Evolutionary conservation across 1,140 invertebrate genomes (phyloP), one percentile per base, ranked within the genome.

Genomic region (Drosophila kikkawai): DNA sequence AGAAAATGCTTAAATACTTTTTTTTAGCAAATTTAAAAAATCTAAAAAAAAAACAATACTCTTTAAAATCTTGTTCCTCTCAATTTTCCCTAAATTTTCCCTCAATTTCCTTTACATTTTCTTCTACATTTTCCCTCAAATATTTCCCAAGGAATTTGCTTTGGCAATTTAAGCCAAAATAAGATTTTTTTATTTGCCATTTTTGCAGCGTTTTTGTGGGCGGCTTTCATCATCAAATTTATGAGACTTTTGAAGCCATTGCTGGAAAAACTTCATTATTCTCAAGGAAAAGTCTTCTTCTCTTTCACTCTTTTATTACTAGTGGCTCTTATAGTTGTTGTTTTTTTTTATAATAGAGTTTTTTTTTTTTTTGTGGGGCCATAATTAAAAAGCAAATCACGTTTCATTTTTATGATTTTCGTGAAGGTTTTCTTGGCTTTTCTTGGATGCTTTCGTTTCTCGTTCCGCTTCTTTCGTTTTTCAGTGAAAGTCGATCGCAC

Each of bases 351-450:
- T 48, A 50, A 50, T 29, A 34, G 9, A n/a, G 3, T 29, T 29
- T 29, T 32, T 55, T 26, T 68, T 77, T 65, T 59, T 60, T 70
- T 64, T 60, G 48, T 66, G 51, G 37, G 47, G 26, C n/a, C 63
- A 61, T 87, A 87, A 87, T 87, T 87, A 87, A 87, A 87, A 88
- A 68, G 67, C 84, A 83, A 87, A 83, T 87, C 83, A 87, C 83
- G 83, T 87, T 87, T 82, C 80, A 48, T 88, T 87, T 87, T 87
- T 83, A 77, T 77, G 70, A 82, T 74, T 68, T 39, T 80, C 76
- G 71, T 56, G 44, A 68, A 37, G 44, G 44, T 66, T 47, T 48
- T 48, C 45, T 26, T 26, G 44, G 44, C 44, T 22, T 47, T 55
- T 63, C 36, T 15, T 53, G 12, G 34, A 39, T 69, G 75, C 83